phyloP scores from a whole-genome alignment of 2,888 invertebrate genomes.

The Syrista parreyssii region DNA sequence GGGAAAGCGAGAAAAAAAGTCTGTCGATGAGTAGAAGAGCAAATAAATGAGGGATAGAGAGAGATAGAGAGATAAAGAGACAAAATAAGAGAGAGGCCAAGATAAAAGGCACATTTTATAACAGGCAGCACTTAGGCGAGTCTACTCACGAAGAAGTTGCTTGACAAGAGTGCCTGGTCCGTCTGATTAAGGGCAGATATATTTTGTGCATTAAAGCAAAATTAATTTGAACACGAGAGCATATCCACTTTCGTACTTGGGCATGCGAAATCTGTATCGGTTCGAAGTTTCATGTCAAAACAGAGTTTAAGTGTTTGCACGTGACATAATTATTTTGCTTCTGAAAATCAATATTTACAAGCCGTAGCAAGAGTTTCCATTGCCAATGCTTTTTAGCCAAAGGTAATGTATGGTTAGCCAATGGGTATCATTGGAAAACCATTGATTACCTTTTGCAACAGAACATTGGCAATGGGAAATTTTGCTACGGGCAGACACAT shows the following conservation, averaged over 20 bases:
- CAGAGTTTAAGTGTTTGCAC: neutral
- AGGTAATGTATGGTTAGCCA: too few species aligned
- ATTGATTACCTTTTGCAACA: too few species aligned
- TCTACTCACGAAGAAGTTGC: constrained; percentile 22
- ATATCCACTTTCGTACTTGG: neutral
- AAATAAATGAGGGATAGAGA: constrained; percentile 2
- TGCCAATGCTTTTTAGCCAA: too few species aligned
- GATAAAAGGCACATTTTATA: constrained; percentile 42
- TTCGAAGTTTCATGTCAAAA: neutral
- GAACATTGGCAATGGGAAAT: too few species aligned
- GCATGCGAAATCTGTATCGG: neutral
- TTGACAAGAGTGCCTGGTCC: constrained; percentile 19
- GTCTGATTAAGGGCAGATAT: constrained; percentile 40
- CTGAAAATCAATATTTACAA: too few species aligned
- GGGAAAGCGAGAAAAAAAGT: neutral
- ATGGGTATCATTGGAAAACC: too few species aligned
- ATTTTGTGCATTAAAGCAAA: constrained; percentile 38
- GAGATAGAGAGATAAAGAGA: constrained; percentile 10
- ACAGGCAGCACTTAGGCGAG: constrained; percentile 42
- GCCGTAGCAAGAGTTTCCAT: too few species aligned
- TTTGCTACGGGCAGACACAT: too few species aligned
- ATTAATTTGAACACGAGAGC: constrained; percentile 12
- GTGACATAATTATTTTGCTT: neutral
- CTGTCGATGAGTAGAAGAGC: neutral
- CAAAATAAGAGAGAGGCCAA: constrained; percentile 21